These are phyloP conservation scores for Chloroceryle amazona DNA, from an alignment of 2,797 vertebrate species.

Conservation along the genomic window DNA sequence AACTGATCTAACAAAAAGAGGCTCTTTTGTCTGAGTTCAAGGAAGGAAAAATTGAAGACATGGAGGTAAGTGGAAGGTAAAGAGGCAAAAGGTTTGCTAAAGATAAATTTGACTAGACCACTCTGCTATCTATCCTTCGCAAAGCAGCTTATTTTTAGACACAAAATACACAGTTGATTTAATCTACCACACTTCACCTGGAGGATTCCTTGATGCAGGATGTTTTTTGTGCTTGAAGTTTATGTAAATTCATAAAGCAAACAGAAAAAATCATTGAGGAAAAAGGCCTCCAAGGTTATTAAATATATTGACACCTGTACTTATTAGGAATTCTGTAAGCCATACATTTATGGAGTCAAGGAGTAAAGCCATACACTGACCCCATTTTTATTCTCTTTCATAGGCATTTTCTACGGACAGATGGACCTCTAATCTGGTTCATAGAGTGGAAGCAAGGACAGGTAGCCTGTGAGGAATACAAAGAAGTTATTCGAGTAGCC, in stretches of 20 bases:
- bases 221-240: not conserved
- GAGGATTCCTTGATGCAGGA: not conserved
- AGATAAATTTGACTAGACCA: not conserved
- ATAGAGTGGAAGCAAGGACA: no score
- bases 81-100: not conserved
- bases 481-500: no score
- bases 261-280: not conserved
- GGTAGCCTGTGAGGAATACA: no score
- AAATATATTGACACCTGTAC: not conserved
- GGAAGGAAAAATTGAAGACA: conserved; percentile 1
- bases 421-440: not conserved
- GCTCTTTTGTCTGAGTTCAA: not conserved
- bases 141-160: not conserved
- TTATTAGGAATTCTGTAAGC: not conserved
- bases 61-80: not conserved
- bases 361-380: not conserved
- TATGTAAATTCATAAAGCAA: not conserved
- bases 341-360: not conserved
- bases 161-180: not conserved
- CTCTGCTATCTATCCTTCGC: not conserved
- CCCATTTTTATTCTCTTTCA: not conserved
- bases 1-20: not conserved
- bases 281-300: not conserved
- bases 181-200: not conserved
- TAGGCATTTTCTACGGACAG: not conserved